Evolutionary conservation across 2,888 invertebrate species (phyloP).

Genomic region (Micropterix aruncella): DNA sequence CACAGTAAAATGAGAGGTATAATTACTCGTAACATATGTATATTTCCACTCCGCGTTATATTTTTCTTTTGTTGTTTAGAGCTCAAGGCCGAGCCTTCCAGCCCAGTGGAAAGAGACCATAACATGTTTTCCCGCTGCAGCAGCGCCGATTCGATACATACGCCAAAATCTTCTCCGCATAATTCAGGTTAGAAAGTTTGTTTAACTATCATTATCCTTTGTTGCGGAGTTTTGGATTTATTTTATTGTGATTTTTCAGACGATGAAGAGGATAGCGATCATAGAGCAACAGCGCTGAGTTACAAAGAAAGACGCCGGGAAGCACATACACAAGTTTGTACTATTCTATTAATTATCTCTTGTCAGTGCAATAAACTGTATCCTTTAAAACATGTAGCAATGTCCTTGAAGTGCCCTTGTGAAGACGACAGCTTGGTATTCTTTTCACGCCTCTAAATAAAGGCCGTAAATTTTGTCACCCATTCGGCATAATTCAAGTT

Average conservation of each 20-base stretch:
- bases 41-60: neutral
- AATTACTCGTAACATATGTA: neutral
- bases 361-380: too few species aligned
- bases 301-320: slow-evolving; percentile 90
- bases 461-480: too few species aligned
- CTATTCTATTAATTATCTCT: too few species aligned
- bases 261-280: slow-evolving; percentile 48
- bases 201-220: neutral
- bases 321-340: slow-evolving; percentile 66
- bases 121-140: slow-evolving; percentile 57
- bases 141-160: slow-evolving; percentile 64
- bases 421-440: too few species aligned
- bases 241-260: slow-evolving; percentile 19
- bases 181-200: slow-evolving; percentile 46
- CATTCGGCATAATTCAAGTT: too few species aligned
- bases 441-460: too few species aligned
- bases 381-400: too few species aligned
- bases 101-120: slow-evolving; percentile 33
- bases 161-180: slow-evolving; percentile 66
- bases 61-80: slow-evolving; percentile 14
- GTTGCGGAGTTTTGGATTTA: too few species aligned
- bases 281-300: slow-evolving; percentile 49
- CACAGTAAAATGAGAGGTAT: neutral
- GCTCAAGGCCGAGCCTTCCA: slow-evolving; percentile 42
- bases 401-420: too few species aligned